Conservation (phyloP, 2,113 vertebrate genomes). For the Baryphthengus martii region DNA sequence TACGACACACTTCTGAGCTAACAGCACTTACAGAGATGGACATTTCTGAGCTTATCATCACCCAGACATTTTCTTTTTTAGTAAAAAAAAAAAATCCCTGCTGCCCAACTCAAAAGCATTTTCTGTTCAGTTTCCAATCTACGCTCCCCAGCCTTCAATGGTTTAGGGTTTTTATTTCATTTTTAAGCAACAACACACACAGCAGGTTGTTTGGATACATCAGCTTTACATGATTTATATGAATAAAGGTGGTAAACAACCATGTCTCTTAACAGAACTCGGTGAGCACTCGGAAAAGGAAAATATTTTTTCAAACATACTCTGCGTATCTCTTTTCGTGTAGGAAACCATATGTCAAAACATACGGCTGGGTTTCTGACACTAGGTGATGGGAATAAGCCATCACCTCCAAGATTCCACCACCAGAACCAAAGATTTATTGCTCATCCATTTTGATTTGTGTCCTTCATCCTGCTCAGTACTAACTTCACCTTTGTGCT, state of each 20-base stretch:
- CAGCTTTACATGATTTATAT: background rate
- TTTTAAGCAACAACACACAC: background rate
- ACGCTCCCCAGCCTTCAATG: background rate
- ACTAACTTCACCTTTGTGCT: background rate
- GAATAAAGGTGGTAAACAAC: background rate
- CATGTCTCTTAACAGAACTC: background rate
- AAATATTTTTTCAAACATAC: background rate
- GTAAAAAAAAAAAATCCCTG: background rate
- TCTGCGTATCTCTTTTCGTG: background rate
- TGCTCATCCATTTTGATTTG: background rate
- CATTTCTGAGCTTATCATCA: background rate
- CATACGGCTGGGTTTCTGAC: background rate
- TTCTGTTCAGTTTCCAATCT: background rate
- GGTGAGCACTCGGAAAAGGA: background rate
- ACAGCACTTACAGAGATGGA: conserved; percentile 18
- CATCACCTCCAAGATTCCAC: background rate
- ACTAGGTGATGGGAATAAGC: background rate
- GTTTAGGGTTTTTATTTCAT: background rate
- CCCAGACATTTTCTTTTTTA: background rate
- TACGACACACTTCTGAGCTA: background rate
- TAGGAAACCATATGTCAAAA: background rate
- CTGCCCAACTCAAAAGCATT: background rate
- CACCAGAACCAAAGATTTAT: background rate
- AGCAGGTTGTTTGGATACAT: background rate
- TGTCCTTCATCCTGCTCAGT: background rate